Conservation (phyloP, 1,140 invertebrate species). For the Papilio polytes region DNA sequence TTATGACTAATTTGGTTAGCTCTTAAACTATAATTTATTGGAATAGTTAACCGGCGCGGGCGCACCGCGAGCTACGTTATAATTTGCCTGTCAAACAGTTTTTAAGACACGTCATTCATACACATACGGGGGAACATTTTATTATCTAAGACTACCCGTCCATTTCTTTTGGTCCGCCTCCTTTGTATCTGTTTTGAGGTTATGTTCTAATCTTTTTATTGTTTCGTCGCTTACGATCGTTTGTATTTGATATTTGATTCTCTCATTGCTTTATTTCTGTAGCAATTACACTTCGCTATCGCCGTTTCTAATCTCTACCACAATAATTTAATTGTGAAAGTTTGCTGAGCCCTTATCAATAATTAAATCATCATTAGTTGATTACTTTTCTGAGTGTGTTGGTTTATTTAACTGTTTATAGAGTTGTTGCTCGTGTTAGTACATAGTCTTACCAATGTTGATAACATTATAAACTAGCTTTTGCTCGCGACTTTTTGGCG, state of each 20-base stretch:
- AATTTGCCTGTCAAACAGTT: constrained; percentile 72
- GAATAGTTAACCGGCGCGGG: constrained; percentile 34
- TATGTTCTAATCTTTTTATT: constrained; percentile 33
- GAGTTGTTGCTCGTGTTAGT: background rate
- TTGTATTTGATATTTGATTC: constrained; percentile 1
- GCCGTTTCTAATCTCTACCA: constrained; percentile 30
- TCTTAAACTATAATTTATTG: constrained; percentile 30
- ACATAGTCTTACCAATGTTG: too few relatives aligned
- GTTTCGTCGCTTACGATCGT: constrained; percentile 25
- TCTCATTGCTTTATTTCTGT: constrained; percentile 37
- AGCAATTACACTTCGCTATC: constrained; percentile 36
- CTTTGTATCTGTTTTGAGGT: constrained; percentile 43
- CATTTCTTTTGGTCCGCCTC: constrained; percentile 49
- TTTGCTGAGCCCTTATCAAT: constrained; percentile 37
- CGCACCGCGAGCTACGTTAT: constrained; percentile 49
- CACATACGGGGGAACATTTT: constrained; percentile 54
- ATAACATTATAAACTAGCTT: too few relatives aligned
- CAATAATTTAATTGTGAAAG: constrained; percentile 40
- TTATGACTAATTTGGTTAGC: background rate
- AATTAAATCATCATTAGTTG: constrained; percentile 38
- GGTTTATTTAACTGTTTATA: background rate
- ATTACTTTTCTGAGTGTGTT: constrained; percentile 10
- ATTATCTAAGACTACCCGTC: constrained; percentile 60
- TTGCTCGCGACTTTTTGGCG: too few relatives aligned
- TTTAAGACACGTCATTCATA: constrained; percentile 65